Conservation (phyloP, 92 coral and sea anemone genomes). For the Zoanthus solanderi region DNA sequence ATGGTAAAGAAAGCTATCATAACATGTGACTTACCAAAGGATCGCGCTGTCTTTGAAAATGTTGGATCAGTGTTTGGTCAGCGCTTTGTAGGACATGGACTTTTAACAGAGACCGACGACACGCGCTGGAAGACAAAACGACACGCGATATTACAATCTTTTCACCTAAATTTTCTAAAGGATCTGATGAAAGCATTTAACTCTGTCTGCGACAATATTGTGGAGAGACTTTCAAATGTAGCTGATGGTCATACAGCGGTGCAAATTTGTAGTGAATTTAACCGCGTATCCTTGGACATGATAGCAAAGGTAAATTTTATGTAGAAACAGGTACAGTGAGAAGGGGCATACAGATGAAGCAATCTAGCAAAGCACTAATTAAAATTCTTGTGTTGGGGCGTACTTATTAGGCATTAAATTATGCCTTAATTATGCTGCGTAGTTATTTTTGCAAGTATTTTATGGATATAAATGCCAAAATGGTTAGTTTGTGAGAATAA, state of each 20-base stretch:
- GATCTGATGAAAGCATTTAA: slow-evolving; percentile 73
- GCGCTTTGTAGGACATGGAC: slow-evolving; percentile 73
- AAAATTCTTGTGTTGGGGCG: no score
- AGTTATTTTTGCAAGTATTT: no score
- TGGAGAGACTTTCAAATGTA: slow-evolving; percentile 59
- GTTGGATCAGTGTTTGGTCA: slow-evolving; percentile 71
- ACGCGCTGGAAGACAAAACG: slow-evolving; percentile 58
- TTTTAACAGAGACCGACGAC: slow-evolving; percentile 58
- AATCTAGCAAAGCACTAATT: no score
- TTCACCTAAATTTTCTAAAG: slow-evolving; percentile 64
- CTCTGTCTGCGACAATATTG: slow-evolving; percentile 63
- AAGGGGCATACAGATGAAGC: no score
- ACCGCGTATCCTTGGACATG: slow-evolving; percentile 70
- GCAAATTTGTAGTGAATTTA: slow-evolving; percentile 72
- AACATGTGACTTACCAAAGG: slow-evolving; percentile 70
- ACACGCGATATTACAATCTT: slow-evolving; percentile 57
- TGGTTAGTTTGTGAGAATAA: no score
- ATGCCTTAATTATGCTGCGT: no score
- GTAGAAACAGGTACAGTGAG: no score
- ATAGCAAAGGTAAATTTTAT: slow-evolving; percentile 73
- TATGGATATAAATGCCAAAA: no score
- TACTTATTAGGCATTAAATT: no score
- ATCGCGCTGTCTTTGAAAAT: slow-evolving; percentile 36
- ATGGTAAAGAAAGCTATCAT: slow-evolving; percentile 62
- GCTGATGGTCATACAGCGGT: slow-evolving; percentile 81